These are phyloP conservation scores for Chloroclystis v-ata DNA, from an alignment of 2,888 invertebrate species.

Conservation along the genomic window DNA sequence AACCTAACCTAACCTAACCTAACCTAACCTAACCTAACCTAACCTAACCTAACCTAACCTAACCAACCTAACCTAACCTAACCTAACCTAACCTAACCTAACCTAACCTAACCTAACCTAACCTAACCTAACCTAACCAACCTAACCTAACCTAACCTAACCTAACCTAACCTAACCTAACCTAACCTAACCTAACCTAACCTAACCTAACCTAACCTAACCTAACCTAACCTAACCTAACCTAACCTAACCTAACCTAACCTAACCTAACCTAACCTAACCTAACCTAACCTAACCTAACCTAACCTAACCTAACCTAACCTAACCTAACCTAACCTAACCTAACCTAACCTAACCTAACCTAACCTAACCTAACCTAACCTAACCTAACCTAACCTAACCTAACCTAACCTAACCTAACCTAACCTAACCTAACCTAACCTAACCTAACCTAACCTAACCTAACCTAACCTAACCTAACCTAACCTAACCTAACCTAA, in stretches of 20 bases:
- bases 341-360: conserved; percentile 11
- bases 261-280: conserved; percentile 12
- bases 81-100: conserved; percentile 15
- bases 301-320: conserved; percentile 1
- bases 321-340: conserved; percentile 8
- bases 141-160: conserved; percentile 10
- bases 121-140: conserved; percentile 10
- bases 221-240: conserved; percentile 17
- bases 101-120: conserved; percentile 8
- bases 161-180: conserved; percentile 12
- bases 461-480: conserved; percentile 18
- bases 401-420: conserved; percentile 6
- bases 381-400: conserved; percentile 9
- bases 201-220: conserved; percentile 11
- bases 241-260: conserved; percentile 18
- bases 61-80: conserved; percentile 19
- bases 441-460: conserved; percentile 10
- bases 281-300: conserved; percentile 7
- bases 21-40: conserved; percentile 22
- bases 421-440: conserved; percentile 10
- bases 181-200: conserved; percentile 12
- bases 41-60: conserved; percentile 19
- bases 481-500: conserved; percentile 25
- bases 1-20: conserved; percentile 21
- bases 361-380: conserved; percentile 2